Base-by-base conservation (phyloP, 2,113 vertebrate genomes). In the Hystrix cristata region DNA sequence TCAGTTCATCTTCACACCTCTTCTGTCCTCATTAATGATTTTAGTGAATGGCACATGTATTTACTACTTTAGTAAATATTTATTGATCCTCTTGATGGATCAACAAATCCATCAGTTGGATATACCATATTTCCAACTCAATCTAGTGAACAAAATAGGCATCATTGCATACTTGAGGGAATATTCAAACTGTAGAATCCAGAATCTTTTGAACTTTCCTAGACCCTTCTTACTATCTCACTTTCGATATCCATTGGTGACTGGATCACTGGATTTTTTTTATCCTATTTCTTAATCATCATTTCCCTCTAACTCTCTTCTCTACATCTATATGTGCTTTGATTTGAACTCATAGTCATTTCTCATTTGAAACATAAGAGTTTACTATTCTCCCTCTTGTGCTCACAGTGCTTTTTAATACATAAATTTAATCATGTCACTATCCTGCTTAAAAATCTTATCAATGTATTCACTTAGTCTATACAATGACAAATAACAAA, bases 61-160 rank as follows among this genome's bases (percentile, higher is more conserved):
- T 88, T 81, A 9, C 91, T 65, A 59, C 9, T n/a, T 85, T 93
- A 59, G 43, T 87, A 15, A n/a, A 31, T 89, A 85, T 89, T 72
- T 86, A 74, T 79, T 71, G 59, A 74, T 46, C 2, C 51, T 0
- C 1, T 90, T 23, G 23, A 46, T 38, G 38, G 38, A 38, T 38
- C 38, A 38, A 38, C 38, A 38, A 38, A 38, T 38, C 38, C 38
- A 38, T 38, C 38, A 38, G 38, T 38, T 38, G 38, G 38, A 38
- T 74, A 1, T 62, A 7, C 15, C 18, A 80, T 10, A 21, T 11
- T 38, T 48, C 91, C 10, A 9, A 12, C 51, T 21, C 84, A 65
- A 27, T 82, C 12, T 38, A 84, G 14, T 89, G 34, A 71, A 90
- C 6, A 94, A 86, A 60, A 55, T 60, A 83, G 19, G 23, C 14